Evolutionary conservation across 2,113 vertebrate species (phyloP), one percentile per base, ranked within the genome.

Genomic region (Nyctereutes procyonoides): DNA sequence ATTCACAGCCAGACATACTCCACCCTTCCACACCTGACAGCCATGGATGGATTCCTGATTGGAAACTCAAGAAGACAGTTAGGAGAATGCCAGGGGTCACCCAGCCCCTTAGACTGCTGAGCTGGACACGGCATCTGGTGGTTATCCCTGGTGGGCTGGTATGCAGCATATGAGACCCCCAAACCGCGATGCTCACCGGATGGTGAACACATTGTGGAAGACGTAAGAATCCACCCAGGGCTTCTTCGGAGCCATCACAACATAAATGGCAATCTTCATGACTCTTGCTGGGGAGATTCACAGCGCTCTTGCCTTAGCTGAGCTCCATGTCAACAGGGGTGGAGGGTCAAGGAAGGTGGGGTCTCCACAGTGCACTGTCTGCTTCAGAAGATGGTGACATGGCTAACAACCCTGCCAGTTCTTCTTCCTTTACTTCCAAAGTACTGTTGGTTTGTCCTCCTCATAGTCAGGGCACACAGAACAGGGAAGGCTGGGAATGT

Each of bases 121-220:
- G 8, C 56, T 82, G 71, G 35, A 81, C 48, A 63, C 14, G 8
- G 17, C 28, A 38, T 14, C 62, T 1, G 1, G 2, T 73, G 14
- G 19, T 20, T 16, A 12, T 38, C 60, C 62, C 17, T 0, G 0
- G 12, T 8, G 8, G 24, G 35, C 22, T 9, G 24, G 43, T 32
- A 35, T n/a, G 32, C 8, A n/a, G 62, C 60, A 79, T n/a, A 43
- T 10, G n/a, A 80, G 26, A 26, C 80, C 26, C 58, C 28, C 71
- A 53, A 62, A 30, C 38, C 38, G 30, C 2, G 2, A 38, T 30
- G 67, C 30, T 56, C 48, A 8, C 26, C 19, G 60, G 71, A 55
- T 28, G 16, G n/a, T 1, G 8, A 73, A 53, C 58, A 24, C 20
- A 48, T 43, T 20, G 79, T 53, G 1, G 48, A 53, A 85, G 58